Evolutionary conservation across 2,797 vertebrate species (phyloP).

Genomic region (Helarctos malayanus): DNA sequence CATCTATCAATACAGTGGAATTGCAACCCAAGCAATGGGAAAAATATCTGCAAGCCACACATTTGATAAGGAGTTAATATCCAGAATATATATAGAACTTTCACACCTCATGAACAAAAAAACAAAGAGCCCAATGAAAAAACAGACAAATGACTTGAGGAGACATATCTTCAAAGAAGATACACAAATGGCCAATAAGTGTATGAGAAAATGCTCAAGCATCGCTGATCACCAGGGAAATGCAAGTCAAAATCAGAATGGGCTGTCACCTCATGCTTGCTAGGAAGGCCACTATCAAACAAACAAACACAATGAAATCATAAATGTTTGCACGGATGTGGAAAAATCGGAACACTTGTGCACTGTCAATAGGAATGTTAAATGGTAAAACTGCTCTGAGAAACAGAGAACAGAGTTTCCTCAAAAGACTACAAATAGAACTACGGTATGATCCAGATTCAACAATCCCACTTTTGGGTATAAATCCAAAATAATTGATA

Average conservation of each 20-base stretch:
- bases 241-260: background rate
- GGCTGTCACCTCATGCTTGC: background rate
- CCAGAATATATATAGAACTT: background rate
- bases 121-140: background rate
- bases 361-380: background rate
- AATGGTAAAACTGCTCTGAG: background rate
- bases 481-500: background rate
- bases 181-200: background rate
- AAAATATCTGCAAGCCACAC: background rate
- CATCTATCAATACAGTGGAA: background rate
- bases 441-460: background rate
- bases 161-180: background rate
- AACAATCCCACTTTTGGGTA: background rate
- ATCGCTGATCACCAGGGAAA: background rate
- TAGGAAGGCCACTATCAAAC: background rate
- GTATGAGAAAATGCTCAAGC: background rate
- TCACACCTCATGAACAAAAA: background rate
- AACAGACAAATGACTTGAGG: background rate
- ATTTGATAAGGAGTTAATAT: background rate
- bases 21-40: background rate
- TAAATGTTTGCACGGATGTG: background rate
- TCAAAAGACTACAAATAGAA: background rate
- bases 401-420: background rate
- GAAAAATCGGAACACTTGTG: background rate
- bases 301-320: background rate